Evolutionary conservation across 2,888 invertebrate genomes (phyloP), one percentile per base, ranked within the genome.

Genomic region (Eucriotettix oculatus): DNA sequence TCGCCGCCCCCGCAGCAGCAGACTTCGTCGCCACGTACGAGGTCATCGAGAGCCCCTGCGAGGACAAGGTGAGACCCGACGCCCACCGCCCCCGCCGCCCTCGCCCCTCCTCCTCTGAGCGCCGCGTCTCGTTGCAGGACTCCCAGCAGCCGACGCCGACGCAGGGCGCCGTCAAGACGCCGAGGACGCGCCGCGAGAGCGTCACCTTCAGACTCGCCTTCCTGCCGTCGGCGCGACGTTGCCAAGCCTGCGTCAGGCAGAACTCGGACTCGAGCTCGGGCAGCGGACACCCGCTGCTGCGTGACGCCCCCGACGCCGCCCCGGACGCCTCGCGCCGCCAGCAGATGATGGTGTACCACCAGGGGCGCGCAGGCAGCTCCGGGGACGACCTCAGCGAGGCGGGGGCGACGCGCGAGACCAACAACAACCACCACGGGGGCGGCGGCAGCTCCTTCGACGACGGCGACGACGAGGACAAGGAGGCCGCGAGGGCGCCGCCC

Each of bases 251-350:
- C 58, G 63, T 68, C 29, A 63, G 69, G 9, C 69, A 69, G 64
- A 69, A 68, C 61, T 68, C 68, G 9, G 69, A 69, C 57, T 68
- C 68, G 17, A 68, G 68, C 10, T 66, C 67, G 54, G 67, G 67
- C 57, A 68, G 68, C 56, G 68, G 68, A 1, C 67, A 68, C 17
- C 67, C 68, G 14, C 60, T 68, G 56, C 40, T 52, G 57, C 16
- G 58, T 44, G 54, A 61, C 62, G 41, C 61, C 61, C n/a, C 59
- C 62, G 10, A 44, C 56, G 56, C 12, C 16, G 53, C 43, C 57
- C 44, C 57, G 57, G 42, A 14, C 52, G 52, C 43, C 57, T 42
- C 43, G 56, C 43, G 55, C 16, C 43, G 59, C 16, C 61, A 57
- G 11, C 59, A 61, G 42, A 57, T 61, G 14, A 43, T 61, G 56